These are phyloP conservation scores for Platyscapa corneri DNA, from an alignment of 1,140 invertebrate species.

Conservation along the genomic window DNA sequence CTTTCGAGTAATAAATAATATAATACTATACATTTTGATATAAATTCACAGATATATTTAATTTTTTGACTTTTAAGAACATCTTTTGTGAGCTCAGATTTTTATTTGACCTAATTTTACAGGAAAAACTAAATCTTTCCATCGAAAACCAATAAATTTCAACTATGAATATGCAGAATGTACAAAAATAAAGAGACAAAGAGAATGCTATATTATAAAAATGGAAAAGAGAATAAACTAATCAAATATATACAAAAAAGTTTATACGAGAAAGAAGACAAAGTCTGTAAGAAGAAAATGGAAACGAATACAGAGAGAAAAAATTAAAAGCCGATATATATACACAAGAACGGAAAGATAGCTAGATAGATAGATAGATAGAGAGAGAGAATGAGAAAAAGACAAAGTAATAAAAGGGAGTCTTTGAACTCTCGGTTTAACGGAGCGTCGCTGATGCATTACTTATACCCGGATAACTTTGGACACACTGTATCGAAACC, in stretches of 20 bases:
- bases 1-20: no score
- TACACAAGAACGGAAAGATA: neutral
- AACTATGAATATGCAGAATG: slow-evolving; percentile 10
- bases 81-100: neutral
- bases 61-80: no score
- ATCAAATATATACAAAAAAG: slow-evolving; percentile 5
- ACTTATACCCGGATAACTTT: slow-evolving; percentile 60
- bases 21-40: no score
- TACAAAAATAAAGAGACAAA: neutral
- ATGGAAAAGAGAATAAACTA: slow-evolving; percentile 6
- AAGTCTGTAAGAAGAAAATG: neutral
- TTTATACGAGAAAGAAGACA: neutral
- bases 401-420: slow-evolving; percentile 14
- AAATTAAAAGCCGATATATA: no score
- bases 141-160: slow-evolving; percentile 13
- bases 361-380: neutral
- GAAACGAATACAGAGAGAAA: no score
- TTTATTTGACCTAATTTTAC: neutral
- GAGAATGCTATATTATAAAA: slow-evolving; percentile 1
- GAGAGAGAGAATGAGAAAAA: neutral
- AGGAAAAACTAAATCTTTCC: neutral
- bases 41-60: no score
- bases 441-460: slow-evolving; percentile 65
- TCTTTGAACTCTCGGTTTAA: slow-evolving; percentile 71
- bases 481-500: slow-evolving; percentile 34